Evolutionary conservation across 2,888 invertebrate genomes (phyloP).

Genomic region (Dynastes hyllus): DNA sequence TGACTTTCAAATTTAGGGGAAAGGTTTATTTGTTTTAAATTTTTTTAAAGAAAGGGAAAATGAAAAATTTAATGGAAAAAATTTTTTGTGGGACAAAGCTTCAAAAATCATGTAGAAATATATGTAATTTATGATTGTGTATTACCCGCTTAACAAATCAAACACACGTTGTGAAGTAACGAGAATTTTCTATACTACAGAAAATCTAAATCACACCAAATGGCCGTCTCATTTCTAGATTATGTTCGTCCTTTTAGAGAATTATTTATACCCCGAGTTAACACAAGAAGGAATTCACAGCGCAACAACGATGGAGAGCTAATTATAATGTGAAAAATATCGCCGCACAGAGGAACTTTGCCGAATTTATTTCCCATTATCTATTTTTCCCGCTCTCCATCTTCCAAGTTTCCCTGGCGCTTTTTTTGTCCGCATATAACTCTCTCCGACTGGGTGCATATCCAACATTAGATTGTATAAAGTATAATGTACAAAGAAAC

Average conservation of each 20-base stretch:
- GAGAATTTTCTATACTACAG: neutral
- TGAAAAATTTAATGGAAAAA: too few species aligned
- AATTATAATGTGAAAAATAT: conserved; percentile 71
- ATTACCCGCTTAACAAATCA: too few species aligned
- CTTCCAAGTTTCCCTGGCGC: conserved; percentile 61
- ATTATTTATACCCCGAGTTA: conserved; percentile 13
- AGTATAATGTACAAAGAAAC: conserved; percentile 73
- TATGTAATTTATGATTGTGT: too few species aligned
- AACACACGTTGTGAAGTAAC: too few species aligned
- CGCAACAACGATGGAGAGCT: conserved; percentile 57
- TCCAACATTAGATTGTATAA: conserved; percentile 73
- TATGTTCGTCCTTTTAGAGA: neutral
- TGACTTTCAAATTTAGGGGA: too few species aligned
- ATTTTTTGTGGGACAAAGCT: too few species aligned
- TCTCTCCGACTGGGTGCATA: conserved; percentile 70
- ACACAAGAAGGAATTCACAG: conserved; percentile 6
- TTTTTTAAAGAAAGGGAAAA: too few species aligned
- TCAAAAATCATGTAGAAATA: too few species aligned
- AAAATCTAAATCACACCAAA: neutral
- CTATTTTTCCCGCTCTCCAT: conserved; percentile 70
- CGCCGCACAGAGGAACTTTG: conserved; percentile 65
- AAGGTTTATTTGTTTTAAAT: too few species aligned
- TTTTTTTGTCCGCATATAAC: conserved; percentile 63
- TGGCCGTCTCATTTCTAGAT: neutral
- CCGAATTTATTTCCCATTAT: conserved; percentile 73